Evolutionary conservation across 2,113 vertebrate species (phyloP), one percentile per base, ranked within the genome.

Genomic region (Eulemur macaco): DNA sequence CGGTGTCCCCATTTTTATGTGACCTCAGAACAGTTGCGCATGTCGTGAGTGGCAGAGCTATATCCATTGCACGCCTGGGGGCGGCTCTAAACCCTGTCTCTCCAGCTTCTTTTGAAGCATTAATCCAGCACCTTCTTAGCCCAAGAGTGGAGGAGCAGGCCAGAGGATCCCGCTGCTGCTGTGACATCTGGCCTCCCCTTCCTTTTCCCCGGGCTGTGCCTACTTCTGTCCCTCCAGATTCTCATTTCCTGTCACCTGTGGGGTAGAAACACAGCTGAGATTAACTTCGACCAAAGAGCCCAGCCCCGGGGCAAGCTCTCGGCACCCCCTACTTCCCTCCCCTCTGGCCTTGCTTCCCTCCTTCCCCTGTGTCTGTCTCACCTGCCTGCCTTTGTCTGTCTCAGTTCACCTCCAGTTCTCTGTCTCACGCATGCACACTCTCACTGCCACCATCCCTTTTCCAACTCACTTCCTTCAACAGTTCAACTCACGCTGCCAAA

Each of bases 331-430:
- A 4, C 1, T 25, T 13, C 15, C 27, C 64, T 76, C 14, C 29
- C 52, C 10, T 85, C 8, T 10, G 14, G 15, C 17, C 84, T 29
- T 45, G 0, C n/a, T 50, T 58, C 68, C 89, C 50, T 66, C 42
- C 45, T 63, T 80, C 31, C 31, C 82, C 11, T 0, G 6, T 7
- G 6, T 77, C 80, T 80, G 47, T 54, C 3, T 42, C 34, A 27
- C 3, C 52, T 93, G 17, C 6, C 69, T 66, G 78, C 60, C 94
- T 76, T 82, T 96, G 29, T 90, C 88, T 78, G 14, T 92, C 95
- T 81, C 89, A 94, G 2, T 9, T 94, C 89, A 66, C 71, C 95
- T 54, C 89, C 84, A 34, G 50, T 78, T 87, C 2, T 0, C 87
- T 96, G 63, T 93, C 52, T 64, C 74, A 54, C 58, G 8, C 12